Percentiles rank a stretch among this genome's conserved stretches.
Evolutionary conservation across 2,113 vertebrate genomes (phyloP).

Genomic region (Anguilla japonica): DNA sequence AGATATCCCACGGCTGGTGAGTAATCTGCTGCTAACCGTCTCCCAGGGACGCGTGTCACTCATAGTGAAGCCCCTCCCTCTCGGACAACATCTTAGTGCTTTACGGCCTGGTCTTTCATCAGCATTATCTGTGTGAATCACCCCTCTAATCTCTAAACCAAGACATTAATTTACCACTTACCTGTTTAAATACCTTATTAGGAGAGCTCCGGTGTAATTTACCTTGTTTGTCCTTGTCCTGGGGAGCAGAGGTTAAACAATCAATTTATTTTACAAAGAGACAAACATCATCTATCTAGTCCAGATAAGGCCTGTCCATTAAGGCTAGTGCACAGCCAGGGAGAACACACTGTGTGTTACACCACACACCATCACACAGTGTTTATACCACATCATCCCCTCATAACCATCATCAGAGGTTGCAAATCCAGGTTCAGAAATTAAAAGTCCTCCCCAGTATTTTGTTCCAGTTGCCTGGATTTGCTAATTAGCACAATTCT

Average conservation of each 20-base stretch:
- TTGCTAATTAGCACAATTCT: no score
- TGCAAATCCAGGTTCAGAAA: no score
- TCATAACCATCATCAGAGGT: no score
- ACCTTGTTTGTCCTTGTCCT: conserved; percentile 21
- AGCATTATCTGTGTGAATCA: conserved; percentile 39
- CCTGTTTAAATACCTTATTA: conserved; percentile 17
- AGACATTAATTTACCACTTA: conserved; percentile 20
- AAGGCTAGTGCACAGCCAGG: not conserved
- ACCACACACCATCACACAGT: not conserved
- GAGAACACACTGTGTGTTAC: not conserved
- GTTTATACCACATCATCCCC: not conserved
- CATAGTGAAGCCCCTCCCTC: conserved; percentile 15
- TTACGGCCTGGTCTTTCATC: conserved; percentile 31
- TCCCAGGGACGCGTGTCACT: conserved; percentile 20
- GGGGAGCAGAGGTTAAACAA: conserved; percentile 27
- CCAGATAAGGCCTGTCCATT: conserved; percentile 29
- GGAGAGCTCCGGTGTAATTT: conserved; percentile 4
- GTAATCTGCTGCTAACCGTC: conserved; percentile 25
- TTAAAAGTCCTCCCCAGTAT: no score
- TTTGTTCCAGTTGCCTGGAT: no score
- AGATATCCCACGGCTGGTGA: not conserved
- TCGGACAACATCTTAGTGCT: conserved; percentile 26
- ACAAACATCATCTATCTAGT: conserved; percentile 29
- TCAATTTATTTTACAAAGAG: conserved; percentile 25
- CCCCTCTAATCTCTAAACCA: conserved; percentile 31